phyloP scores from a whole-genome alignment of 2,888 invertebrate species.

The Biston betularia region DNA sequence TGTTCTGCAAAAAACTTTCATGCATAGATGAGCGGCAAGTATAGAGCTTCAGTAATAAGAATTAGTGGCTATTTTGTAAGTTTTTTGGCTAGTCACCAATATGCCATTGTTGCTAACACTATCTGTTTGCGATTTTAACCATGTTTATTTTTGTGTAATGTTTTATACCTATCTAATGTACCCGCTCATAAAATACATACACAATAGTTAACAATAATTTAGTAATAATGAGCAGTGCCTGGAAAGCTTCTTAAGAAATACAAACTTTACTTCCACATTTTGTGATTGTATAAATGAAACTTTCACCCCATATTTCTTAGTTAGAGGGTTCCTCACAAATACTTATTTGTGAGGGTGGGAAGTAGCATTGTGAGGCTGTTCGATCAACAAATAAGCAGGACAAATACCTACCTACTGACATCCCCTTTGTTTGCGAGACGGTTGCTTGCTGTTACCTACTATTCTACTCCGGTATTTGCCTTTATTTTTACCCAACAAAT shows the following conservation, averaged over 20 bases:
- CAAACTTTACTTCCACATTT: conserved; percentile 9
- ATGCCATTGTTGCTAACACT: conserved; percentile 30
- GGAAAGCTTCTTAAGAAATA: conserved; percentile 11
- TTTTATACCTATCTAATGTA: background rate
- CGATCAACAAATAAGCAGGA: conserved; percentile 62
- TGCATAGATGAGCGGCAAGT: conserved; percentile 4
- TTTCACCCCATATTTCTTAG: conserved; percentile 22
- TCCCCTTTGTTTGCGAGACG: conserved; percentile 59
- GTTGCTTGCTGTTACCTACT: conserved; percentile 53
- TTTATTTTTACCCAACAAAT: conserved; percentile 17
- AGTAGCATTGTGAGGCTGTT: conserved; percentile 52
- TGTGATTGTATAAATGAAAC: conserved; percentile 18
- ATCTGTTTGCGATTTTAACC: conserved; percentile 6
- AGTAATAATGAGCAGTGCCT: background rate
- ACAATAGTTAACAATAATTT: background rate
- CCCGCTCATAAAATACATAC: background rate
- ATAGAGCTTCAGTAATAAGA: conserved; percentile 11
- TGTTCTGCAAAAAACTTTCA: conserved; percentile 11
- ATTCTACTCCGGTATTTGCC: conserved; percentile 28
- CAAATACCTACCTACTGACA: conserved; percentile 58
- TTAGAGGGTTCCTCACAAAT: conserved; percentile 41
- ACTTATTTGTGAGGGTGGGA: conserved; percentile 40
- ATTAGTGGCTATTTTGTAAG: conserved; percentile 19
- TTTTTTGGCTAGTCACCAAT: conserved; percentile 45
- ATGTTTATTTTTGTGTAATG: background rate